Evolutionary conservation across 1,140 invertebrate species (phyloP).

Genomic region (Dufourea novaeangliae): DNA sequence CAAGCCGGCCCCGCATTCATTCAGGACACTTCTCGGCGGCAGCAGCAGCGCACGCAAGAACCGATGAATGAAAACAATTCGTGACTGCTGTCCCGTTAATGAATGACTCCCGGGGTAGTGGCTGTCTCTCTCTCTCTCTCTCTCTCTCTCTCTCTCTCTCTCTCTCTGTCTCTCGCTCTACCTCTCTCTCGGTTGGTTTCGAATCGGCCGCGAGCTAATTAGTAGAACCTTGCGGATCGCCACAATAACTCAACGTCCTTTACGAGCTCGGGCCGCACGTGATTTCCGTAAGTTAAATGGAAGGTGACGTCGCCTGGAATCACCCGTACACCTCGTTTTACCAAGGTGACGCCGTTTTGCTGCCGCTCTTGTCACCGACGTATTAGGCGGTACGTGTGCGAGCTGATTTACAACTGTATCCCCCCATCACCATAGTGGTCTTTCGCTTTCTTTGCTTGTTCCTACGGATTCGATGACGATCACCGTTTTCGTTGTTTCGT

Average conservation of each 20-base stretch:
- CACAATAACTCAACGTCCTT: conserved; percentile 74
- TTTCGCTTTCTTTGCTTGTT: too few relatives aligned
- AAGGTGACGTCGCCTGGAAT: conserved; percentile 68
- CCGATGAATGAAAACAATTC: conserved; percentile 80
- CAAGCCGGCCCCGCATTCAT: conserved; percentile 58
- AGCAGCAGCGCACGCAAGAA: conserved; percentile 62
- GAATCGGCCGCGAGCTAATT: conserved; percentile 79
- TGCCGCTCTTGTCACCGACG: conserved; percentile 47
- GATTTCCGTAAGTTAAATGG: conserved; percentile 70
- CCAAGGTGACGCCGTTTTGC: conserved; percentile 53
- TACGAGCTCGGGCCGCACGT: conserved; percentile 69
- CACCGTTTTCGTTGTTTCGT: not conserved
- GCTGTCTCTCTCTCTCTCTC: too few relatives aligned
- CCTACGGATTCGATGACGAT: not conserved
- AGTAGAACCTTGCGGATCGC: conserved; percentile 71
- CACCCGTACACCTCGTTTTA: conserved; percentile 65
- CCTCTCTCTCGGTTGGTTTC: too few relatives aligned
- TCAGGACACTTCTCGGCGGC: conserved; percentile 62
- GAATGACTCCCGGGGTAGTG: conserved; percentile 74
- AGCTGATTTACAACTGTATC: conserved; percentile 42
- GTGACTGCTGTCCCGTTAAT: conserved; percentile 72
- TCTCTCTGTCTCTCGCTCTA: too few relatives aligned
- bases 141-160: too few relatives aligned
- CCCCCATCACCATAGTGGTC: not conserved
- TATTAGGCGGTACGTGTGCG: conserved; percentile 37